Conservation (phyloP, 2,888 invertebrate genomes). For the Agrotis ipsilon region DNA sequence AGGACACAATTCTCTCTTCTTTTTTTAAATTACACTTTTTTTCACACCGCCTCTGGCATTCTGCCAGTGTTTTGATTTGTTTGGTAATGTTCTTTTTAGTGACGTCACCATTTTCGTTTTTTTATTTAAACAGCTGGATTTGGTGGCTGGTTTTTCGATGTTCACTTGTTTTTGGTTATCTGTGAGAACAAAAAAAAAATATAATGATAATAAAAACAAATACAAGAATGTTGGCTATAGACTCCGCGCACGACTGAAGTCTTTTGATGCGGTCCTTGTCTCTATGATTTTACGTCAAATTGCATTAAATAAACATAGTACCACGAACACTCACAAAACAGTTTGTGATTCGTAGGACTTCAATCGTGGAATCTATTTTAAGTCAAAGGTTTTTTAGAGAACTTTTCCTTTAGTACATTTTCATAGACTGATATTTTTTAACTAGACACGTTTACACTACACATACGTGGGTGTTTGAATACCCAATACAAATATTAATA, state of each 20-base stretch:
- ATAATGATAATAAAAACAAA: neutral
- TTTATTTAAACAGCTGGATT: slow-evolving; percentile 6
- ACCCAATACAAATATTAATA: neutral
- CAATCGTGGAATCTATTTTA: no score
- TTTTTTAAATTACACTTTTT: slow-evolving; percentile 60
- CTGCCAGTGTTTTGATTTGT: slow-evolving; percentile 45
- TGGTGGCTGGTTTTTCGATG: neutral
- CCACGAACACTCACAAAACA: no score
- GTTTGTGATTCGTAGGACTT: no score
- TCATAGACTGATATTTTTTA: neutral
- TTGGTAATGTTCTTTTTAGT: slow-evolving; percentile 34
- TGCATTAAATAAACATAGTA: no score
- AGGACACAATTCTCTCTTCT: slow-evolving; percentile 34
- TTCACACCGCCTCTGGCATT: slow-evolving; percentile 42
- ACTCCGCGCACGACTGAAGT: no score
- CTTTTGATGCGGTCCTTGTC: no score
- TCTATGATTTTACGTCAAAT: no score
- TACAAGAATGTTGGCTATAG: neutral
- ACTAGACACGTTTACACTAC: neutral
- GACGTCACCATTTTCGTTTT: slow-evolving; percentile 49
- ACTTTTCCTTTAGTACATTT: no score
- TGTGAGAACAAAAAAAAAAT: neutral
- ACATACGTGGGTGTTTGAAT: neutral
- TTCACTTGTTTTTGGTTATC: slow-evolving; percentile 3
- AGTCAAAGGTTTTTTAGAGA: neutral